Evolutionary conservation across 2,888 invertebrate species (phyloP).

Genomic region (Catocala nupta): DNA sequence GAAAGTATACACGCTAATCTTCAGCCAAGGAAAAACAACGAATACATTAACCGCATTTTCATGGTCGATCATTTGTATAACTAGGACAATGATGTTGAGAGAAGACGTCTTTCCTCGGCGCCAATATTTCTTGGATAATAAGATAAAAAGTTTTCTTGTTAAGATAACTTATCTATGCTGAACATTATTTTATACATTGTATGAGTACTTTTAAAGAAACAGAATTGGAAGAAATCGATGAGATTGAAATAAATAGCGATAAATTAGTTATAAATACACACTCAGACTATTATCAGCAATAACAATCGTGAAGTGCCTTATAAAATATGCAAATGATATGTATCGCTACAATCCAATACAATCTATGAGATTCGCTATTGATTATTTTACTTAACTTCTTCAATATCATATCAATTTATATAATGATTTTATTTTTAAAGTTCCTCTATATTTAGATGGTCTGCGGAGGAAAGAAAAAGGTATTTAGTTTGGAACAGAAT

Average conservation of each 20-base stretch:
- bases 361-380: too few species aligned
- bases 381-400: too few species aligned
- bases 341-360: too few species aligned
- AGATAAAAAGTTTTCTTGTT: neutral
- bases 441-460: too few species aligned
- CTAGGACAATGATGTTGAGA: slow-evolving; percentile 7
- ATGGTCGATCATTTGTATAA: slow-evolving; percentile 44
- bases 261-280: too few species aligned
- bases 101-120: neutral
- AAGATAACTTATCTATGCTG: neutral
- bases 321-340: neutral
- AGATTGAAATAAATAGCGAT: too few species aligned
- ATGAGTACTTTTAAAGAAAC: neutral
- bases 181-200: neutral
- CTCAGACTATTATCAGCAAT: too few species aligned
- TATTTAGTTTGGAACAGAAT: too few species aligned
- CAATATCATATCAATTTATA: too few species aligned
- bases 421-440: too few species aligned
- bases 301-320: too few species aligned
- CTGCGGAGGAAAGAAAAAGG: too few species aligned
- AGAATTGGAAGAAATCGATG: neutral
- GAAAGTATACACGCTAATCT: slow-evolving; percentile 57
- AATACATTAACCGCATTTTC: slow-evolving; percentile 61
- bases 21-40: slow-evolving; percentile 49
- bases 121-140: slow-evolving; percentile 1